A percentile compares a stretch with the other conserved stretches of the same genome.
Evolutionary conservation across 2,888 invertebrate genomes (phyloP).

Genomic region (Drosophila subsilvestris): DNA sequence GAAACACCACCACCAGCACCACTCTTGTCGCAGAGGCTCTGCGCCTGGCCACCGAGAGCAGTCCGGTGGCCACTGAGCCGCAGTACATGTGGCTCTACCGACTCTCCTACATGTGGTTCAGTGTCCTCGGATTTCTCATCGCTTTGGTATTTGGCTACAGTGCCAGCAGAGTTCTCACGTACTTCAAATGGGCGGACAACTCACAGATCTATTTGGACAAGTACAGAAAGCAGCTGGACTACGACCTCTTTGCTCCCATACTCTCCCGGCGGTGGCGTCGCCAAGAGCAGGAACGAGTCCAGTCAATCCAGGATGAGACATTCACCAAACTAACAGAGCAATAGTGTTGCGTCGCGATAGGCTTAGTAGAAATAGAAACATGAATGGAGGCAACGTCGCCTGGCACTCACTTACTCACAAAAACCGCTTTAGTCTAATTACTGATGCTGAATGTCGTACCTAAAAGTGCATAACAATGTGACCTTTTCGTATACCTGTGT

Average conservation of each 20-base stretch:
- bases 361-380: constrained; percentile 22
- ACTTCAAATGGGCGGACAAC: constrained; percentile 80
- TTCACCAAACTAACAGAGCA: constrained; percentile 64
- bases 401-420: constrained; percentile 2
- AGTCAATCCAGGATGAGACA: constrained; percentile 59
- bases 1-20: constrained; percentile 43
- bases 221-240: constrained; percentile 84
- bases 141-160: constrained; percentile 85
- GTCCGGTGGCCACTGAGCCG: constrained; percentile 23
- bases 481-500: constrained; percentile 73
- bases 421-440: not conserved
- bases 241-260: constrained; percentile 86
- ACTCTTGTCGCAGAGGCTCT: constrained; percentile 30
- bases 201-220: constrained; percentile 76
- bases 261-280: constrained; percentile 84
- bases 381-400: constrained; percentile 18
- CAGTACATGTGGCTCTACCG: constrained; percentile 86
- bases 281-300: constrained; percentile 25
- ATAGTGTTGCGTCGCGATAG: constrained; percentile 23
- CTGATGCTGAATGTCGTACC: constrained; percentile 56
- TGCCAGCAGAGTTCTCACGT: constrained; percentile 84
- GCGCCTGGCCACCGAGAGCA: constrained; percentile 18
- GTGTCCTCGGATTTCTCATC: constrained; percentile 85
- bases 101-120: constrained; percentile 90
- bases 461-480: constrained; percentile 66